These are phyloP conservation scores for Vulpes ferrilata DNA, from an alignment of 2,113 vertebrate species.

Conservation along the genomic window DNA sequence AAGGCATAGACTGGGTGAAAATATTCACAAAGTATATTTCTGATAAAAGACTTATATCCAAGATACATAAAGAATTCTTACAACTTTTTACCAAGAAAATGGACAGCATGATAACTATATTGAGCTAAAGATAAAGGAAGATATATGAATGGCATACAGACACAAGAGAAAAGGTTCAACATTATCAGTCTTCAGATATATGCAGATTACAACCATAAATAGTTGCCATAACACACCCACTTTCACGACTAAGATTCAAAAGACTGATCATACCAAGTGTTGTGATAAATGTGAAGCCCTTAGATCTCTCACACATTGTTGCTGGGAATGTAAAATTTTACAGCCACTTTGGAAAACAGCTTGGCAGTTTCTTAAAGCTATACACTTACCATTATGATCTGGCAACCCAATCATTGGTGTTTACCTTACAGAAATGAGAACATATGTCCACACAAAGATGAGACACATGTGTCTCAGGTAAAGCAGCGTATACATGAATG, in stretches of 20 bases:
- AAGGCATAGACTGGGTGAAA: background rate
- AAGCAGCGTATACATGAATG: background rate
- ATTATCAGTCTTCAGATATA: background rate
- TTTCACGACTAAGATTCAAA: background rate
- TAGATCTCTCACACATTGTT: background rate
- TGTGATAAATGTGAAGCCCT: background rate
- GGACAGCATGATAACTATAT: background rate
- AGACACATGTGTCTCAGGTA: background rate
- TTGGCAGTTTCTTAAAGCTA: background rate
- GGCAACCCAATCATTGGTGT: background rate
- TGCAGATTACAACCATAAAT: background rate
- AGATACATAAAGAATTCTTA: background rate
- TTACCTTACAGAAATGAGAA: constrained; percentile 3
- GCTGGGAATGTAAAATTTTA: background rate
- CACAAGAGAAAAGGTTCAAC: background rate
- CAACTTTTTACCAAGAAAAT: background rate
- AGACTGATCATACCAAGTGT: background rate
- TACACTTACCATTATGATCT: background rate
- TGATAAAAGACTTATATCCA: background rate
- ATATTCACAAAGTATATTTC: background rate
- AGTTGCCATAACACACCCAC: background rate
- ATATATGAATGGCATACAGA: background rate
- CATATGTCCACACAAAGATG: background rate
- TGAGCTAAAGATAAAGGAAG: background rate
- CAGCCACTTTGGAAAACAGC: background rate